Evolutionary conservation across 2,113 vertebrate genomes (phyloP).

Genomic region (Neolamprologus sp.): DNA sequence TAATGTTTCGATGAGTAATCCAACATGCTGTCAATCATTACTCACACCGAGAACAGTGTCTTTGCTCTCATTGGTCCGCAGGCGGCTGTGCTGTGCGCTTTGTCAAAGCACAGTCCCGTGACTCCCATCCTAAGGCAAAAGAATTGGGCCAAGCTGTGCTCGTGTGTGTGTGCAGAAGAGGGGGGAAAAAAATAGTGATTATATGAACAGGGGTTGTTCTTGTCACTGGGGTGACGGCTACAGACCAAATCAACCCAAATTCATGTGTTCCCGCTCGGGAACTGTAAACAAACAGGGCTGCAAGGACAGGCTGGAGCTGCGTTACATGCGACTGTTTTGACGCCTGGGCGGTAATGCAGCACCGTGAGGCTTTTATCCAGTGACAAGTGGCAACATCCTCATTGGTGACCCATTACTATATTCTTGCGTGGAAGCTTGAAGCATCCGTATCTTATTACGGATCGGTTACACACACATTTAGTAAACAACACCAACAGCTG

Average conservation of each 20-base stretch:
- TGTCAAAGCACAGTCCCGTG: conserved; percentile 41
- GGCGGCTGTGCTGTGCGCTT: not conserved
- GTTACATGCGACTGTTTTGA: not conserved
- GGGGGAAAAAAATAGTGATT: not conserved
- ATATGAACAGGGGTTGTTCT: not conserved
- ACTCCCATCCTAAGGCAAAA: conserved; percentile 7
- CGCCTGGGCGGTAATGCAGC: not conserved
- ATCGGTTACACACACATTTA: not conserved
- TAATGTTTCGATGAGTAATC: conserved; percentile 58
- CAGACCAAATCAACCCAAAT: conserved; percentile 10
- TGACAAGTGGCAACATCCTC: not conserved
- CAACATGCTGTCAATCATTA: conserved; percentile 59
- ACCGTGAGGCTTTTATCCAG: not conserved
- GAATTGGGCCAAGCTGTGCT: not conserved
- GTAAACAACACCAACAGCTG: not conserved
- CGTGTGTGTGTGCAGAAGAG: not conserved
- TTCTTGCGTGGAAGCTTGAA: not conserved
- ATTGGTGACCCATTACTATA: not conserved
- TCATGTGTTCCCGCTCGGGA: conserved; percentile 25
- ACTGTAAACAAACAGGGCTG: conserved; percentile 38
- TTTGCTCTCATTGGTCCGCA: not conserved
- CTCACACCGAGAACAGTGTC: conserved; percentile 28
- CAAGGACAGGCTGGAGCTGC: not conserved
- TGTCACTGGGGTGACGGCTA: conserved; percentile 14
- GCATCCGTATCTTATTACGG: not conserved